Evolutionary conservation across 2,113 vertebrate species (phyloP).

Genomic region (Leptobrachium ailaonicum): DNA sequence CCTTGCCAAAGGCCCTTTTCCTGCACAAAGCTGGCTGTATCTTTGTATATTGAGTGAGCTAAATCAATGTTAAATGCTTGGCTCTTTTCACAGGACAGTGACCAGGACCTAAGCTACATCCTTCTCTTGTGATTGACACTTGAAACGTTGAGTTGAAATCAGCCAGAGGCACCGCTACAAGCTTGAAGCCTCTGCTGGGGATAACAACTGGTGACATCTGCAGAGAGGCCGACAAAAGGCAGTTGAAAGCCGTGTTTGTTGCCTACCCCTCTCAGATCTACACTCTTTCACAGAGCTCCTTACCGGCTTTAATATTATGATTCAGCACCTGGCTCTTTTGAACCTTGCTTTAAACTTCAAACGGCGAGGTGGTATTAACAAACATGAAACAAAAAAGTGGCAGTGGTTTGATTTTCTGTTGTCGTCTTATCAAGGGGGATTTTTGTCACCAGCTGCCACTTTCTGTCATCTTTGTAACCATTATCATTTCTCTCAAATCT

Average conservation of each 20-base stretch:
- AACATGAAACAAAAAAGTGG: conserved; percentile 86
- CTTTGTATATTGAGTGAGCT: conserved; percentile 91
- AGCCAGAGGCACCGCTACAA: conserved; percentile 96
- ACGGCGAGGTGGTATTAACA: conserved; percentile 88
- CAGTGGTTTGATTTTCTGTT: conserved; percentile 87
- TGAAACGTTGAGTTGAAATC: conserved; percentile 95
- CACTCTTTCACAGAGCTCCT: conserved; percentile 81
- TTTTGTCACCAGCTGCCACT: conserved; percentile 88
- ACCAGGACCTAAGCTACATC: conserved; percentile 89
- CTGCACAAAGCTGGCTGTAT: conserved; percentile 85
- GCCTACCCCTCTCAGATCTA: conserved; percentile 86
- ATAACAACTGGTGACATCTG: conserved; percentile 99
- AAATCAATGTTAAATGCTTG: conserved; percentile 96
- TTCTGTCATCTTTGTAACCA: conserved; percentile 88
- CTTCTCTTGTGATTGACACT: conserved; percentile 97
- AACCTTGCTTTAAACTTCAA: conserved; percentile 94
- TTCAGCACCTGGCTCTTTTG: conserved; percentile 93
- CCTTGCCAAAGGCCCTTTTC: conserved; percentile 95
- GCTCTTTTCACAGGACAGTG: conserved; percentile 97
- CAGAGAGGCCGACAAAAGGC: conserved; percentile 94
- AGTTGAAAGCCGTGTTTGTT: conserved; percentile 95
- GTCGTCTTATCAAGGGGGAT: conserved; percentile 84
- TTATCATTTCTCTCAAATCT: conserved; percentile 85
- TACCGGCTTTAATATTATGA: conserved; percentile 90
- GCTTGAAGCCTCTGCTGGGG: conserved; percentile 91